Evolutionary conservation across 2,113 vertebrate genomes (phyloP), one percentile per base, ranked within the genome.

Genomic region (Brevimyrus niger): DNA sequence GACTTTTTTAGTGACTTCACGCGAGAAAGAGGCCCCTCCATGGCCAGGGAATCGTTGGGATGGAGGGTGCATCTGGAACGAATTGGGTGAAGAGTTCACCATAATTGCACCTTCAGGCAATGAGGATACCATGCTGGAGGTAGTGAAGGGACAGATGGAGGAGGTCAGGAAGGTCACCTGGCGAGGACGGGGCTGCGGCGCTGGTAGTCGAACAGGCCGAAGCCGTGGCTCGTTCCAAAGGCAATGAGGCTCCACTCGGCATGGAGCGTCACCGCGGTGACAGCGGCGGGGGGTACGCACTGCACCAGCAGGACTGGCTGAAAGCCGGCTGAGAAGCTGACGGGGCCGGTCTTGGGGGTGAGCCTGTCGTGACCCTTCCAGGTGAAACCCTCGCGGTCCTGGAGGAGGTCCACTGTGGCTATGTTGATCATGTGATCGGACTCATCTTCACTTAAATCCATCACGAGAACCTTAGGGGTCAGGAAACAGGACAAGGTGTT

Each of bases 1-100:
- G 98, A 99, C 91, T 99, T 99, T 94, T 99, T 99, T 90, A 99
- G 94, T 19, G 98, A 99, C 92, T 99, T 99, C 19, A 99, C 98
- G 0, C 98, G 96, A 15, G 98, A 99, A 35, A 99, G 94, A 0
- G 98, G 98, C 0, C 98, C 98, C 92, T 99, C 98, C 98, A 99
- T 99, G 7, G 98, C 98, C 93, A 99, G 91, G 0, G 98, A 98
- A 94, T 99, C 98, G 0, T 98, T 99, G 89, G 98, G 98, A 91
- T 99, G 98, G 85, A 99, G 94, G 0, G 98, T 99, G 93, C 98
- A 99, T 93, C 98, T 99, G 58, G 8, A 89, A 46, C 13, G 38
- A 80, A 69, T 53, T 21, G 31, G 27, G 73, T 76, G 15, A 38
- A 80, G 73, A 42, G 73, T 80, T 42, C 27, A 80, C 4, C 4